Percentiles rank a stretch among this genome's conserved stretches.
These are phyloP conservation scores for Baryphthengus martii DNA, from an alignment of 2,113 vertebrate species.

Conservation along the genomic window DNA sequence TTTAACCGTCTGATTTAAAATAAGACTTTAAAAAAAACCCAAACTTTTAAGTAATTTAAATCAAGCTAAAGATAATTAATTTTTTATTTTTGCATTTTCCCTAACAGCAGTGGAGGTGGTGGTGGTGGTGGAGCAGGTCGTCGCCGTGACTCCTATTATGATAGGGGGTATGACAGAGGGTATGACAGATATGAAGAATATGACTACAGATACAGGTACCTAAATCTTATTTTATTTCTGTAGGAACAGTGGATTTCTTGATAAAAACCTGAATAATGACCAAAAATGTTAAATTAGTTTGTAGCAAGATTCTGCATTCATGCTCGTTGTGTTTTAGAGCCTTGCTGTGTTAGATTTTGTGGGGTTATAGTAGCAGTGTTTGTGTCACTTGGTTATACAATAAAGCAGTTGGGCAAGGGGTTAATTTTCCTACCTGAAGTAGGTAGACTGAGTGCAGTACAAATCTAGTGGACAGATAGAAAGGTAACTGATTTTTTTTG, in stretches of 20 bases:
- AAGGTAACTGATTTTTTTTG: neutral
- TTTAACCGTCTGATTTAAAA: neutral
- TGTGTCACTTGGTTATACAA: neutral
- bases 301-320: neutral
- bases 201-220: conserved; percentile 88
- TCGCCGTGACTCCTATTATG: conserved; percentile 83
- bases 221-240: neutral
- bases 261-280: too few species aligned
- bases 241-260: neutral
- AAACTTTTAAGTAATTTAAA: neutral
- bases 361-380: neutral
- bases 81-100: neutral
- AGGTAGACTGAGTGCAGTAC: neutral
- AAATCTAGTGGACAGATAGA: neutral
- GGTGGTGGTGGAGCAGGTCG: conserved; percentile 79
- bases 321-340: neutral
- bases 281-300: neutral
- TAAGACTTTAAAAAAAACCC: neutral
- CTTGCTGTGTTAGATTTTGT: neutral
- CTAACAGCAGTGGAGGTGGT: conserved; percentile 73
- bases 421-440: neutral
- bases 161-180: conserved; percentile 84
- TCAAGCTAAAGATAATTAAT: neutral
- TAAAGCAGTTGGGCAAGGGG: neutral
- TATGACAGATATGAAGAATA: conserved; percentile 92